A percentile compares a stretch with the other conserved stretches of the same genome.
phyloP scores from a whole-genome alignment of 1,140 invertebrate species.

The Temnothorax nylanderi region DNA sequence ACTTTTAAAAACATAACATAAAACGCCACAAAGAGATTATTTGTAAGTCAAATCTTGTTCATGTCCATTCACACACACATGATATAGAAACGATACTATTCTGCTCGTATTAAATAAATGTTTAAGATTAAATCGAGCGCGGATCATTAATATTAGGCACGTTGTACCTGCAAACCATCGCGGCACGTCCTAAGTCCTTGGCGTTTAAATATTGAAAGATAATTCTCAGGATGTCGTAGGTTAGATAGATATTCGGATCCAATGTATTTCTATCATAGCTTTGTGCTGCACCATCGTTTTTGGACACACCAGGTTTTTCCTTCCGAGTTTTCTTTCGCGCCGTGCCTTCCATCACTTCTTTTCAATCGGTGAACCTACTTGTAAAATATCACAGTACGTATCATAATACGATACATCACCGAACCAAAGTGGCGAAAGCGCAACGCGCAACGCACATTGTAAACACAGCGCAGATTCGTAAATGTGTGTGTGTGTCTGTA shows the following conservation, averaged over 20 bases:
- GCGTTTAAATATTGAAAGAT: conserved; percentile 80
- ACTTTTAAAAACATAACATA: background rate
- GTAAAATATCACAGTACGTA: background rate
- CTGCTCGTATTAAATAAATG: background rate
- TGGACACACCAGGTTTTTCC: background rate
- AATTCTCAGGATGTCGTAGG: conserved; percentile 80
- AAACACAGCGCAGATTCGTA: background rate
- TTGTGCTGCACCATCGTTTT: background rate
- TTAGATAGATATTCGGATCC: conserved; percentile 60
- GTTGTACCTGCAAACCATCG: conserved; percentile 80
- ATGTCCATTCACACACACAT: background rate
- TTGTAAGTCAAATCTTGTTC: background rate
- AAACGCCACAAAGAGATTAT: conserved; percentile 1
- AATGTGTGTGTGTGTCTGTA: background rate
- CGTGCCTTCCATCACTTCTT: conserved; percentile 31
- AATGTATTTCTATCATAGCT: background rate
- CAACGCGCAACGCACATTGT: background rate
- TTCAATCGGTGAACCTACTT: background rate
- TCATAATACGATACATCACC: background rate
- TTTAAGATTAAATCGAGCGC: background rate
- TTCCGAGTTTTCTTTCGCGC: conserved; percentile 22
- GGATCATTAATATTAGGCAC: background rate
- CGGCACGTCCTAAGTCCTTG: conserved; percentile 73
- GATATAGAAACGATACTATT: background rate
- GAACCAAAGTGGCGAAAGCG: background rate